Evolutionary conservation across 2,113 vertebrate genomes (phyloP).

Genomic region (Cacatua alba): DNA sequence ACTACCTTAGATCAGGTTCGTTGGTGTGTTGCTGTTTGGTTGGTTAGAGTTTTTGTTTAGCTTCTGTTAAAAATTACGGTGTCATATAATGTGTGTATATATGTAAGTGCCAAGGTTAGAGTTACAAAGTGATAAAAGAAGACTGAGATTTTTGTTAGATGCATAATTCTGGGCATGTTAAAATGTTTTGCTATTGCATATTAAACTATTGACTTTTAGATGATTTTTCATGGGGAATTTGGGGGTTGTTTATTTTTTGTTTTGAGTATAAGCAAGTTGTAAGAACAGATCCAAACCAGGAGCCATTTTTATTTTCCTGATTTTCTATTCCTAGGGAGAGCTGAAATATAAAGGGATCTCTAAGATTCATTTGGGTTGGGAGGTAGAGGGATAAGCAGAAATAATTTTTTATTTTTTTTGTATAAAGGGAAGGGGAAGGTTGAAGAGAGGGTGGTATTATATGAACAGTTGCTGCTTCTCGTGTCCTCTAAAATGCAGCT

Average conservation of each 20-base stretch:
- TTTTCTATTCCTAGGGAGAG: not conserved
- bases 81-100: not conserved
- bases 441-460: not conserved
- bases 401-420: too few species aligned
- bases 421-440: not conserved
- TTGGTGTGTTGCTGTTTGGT: not conserved
- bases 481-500: not conserved
- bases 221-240: not conserved
- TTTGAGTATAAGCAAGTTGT: not conserved
- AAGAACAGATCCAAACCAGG: not conserved
- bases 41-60: not conserved
- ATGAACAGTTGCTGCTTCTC: not conserved
- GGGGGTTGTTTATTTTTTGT: not conserved
- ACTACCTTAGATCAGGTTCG: not conserved
- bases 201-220: not conserved
- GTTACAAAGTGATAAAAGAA: not conserved
- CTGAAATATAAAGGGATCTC: not conserved
- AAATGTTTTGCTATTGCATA: not conserved
- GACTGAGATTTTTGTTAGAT: not conserved
- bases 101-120: not conserved
- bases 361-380: not conserved
- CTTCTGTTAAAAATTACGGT: not conserved
- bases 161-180: not conserved
- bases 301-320: not conserved
- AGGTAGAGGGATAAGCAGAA: not conserved